Evolutionary conservation across 53 echinoderm and acorn worm species (phyloP).

Genomic region (Patiria pectinifera): DNA sequence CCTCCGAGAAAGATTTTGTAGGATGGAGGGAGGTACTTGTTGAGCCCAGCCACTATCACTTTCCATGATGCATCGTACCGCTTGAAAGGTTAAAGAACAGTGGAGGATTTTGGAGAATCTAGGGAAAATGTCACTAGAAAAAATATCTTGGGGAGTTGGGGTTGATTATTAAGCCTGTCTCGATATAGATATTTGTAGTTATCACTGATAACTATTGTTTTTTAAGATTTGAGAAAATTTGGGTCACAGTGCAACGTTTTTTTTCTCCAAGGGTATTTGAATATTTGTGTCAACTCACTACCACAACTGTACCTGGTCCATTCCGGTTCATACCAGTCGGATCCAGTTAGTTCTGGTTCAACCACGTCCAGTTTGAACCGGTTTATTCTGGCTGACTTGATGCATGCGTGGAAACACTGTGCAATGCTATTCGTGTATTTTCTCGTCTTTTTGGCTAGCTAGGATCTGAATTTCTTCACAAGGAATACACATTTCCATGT

Average conservation of each 20-base stretch:
- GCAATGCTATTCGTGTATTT: constrained; percentile 36
- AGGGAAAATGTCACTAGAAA: too few relatives aligned
- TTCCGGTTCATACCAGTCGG: neutral
- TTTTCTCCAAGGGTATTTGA: neutral
- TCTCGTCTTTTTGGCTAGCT: neutral
- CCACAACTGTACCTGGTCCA: neutral
- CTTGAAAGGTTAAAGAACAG: too few relatives aligned
- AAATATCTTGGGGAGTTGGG: too few relatives aligned
- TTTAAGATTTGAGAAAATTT: neutral
- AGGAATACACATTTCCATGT: neutral
- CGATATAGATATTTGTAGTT: neutral
- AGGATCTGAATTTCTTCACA: neutral
- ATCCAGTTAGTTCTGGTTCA: neutral
- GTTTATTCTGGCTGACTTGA: neutral
- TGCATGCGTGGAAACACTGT: constrained; percentile 17
- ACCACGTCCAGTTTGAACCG: neutral
- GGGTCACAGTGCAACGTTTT: neutral
- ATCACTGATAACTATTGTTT: neutral
- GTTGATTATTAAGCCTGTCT: neutral
- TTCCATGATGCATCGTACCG: neutral
- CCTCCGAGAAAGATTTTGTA: too few relatives aligned
- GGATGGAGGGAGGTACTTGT: too few relatives aligned
- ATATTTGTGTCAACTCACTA: neutral
- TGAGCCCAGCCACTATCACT: neutral
- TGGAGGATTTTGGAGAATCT: too few relatives aligned